Evolutionary conservation across 2,888 invertebrate species (phyloP).

Genomic region (Linnaemya tessellans): DNA sequence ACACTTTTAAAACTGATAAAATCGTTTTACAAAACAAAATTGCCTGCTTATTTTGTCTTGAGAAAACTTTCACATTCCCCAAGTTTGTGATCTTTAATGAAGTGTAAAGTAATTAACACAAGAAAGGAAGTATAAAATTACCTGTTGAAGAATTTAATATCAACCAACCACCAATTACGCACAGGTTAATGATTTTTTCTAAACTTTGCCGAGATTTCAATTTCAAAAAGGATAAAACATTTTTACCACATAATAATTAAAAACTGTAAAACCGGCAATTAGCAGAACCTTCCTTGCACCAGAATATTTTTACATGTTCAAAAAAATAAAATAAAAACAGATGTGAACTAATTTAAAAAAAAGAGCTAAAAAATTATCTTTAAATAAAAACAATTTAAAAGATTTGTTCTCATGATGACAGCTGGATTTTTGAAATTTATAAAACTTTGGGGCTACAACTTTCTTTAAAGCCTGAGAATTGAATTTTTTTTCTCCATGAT

Average conservation of each 20-base stretch:
- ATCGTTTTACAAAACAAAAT: slow-evolving; percentile 3
- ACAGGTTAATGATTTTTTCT: slow-evolving; percentile 43
- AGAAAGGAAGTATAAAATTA: slow-evolving; percentile 69
- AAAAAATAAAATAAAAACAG: slow-evolving; percentile 32
- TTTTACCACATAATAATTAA: slow-evolving; percentile 63
- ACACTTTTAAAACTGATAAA: background rate
- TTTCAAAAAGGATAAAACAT: slow-evolving; percentile 6
- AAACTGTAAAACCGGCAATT: slow-evolving; percentile 63
- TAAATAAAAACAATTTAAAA: background rate
- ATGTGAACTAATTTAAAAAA: slow-evolving; percentile 48
- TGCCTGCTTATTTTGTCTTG: background rate
- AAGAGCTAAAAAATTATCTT: slow-evolving; percentile 42
- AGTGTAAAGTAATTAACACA: slow-evolving; percentile 62
- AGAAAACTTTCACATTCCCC: slow-evolving; percentile 43
- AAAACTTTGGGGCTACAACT: slow-evolving; percentile 15
- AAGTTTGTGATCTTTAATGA: slow-evolving; percentile 42
- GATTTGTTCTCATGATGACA: slow-evolving; percentile 61
- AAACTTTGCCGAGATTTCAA: slow-evolving; percentile 42
- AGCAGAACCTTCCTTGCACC: slow-evolving; percentile 41
- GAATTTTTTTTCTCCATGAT: slow-evolving; percentile 32
- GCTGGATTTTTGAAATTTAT: slow-evolving; percentile 50
- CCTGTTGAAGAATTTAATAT: slow-evolving; percentile 15
- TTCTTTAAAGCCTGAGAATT: slow-evolving; percentile 60
- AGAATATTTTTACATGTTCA: slow-evolving; percentile 9
- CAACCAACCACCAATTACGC: slow-evolving; percentile 47